Percentiles rank a stretch among this genome's conserved stretches.
phyloP scores from a whole-genome alignment of 1,140 invertebrate genomes.

The Formica selysi region DNA sequence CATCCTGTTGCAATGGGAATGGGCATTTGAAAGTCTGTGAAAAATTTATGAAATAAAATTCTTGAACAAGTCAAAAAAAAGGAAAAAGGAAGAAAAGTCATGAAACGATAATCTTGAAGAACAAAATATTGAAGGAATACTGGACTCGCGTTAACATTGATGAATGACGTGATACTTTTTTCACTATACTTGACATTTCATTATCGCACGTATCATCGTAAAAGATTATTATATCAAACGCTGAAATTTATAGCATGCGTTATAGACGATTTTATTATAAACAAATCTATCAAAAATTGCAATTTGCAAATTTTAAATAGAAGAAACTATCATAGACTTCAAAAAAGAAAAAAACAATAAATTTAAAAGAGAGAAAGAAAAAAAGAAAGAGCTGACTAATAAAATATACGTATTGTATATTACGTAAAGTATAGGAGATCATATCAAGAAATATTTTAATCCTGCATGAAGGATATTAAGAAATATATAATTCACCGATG shows the following conservation, averaged over 20 bases:
- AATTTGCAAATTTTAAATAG: background rate
- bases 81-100: background rate
- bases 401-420: background rate
- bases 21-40: conserved; percentile 37
- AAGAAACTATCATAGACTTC: background rate
- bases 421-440: background rate
- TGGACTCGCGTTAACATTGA: conserved; percentile 21
- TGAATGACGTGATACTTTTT: conserved; percentile 48
- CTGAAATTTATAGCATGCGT: background rate
- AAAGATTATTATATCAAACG: conserved; percentile 13
- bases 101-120: conserved; percentile 25
- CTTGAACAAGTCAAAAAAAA: background rate
- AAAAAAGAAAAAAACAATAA: background rate
- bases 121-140: conserved; percentile 3
- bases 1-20: conserved; percentile 13
- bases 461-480: background rate
- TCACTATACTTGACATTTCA: conserved; percentile 15
- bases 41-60: conserved; percentile 39
- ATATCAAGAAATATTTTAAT: background rate
- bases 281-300: conserved; percentile 4
- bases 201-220: conserved; percentile 22
- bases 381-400: background rate
- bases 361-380: background rate
- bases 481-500: background rate
- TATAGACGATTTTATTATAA: background rate